phyloP scores from a whole-genome alignment of 2,888 invertebrate species.

The Meandrusa payeni region DNA sequence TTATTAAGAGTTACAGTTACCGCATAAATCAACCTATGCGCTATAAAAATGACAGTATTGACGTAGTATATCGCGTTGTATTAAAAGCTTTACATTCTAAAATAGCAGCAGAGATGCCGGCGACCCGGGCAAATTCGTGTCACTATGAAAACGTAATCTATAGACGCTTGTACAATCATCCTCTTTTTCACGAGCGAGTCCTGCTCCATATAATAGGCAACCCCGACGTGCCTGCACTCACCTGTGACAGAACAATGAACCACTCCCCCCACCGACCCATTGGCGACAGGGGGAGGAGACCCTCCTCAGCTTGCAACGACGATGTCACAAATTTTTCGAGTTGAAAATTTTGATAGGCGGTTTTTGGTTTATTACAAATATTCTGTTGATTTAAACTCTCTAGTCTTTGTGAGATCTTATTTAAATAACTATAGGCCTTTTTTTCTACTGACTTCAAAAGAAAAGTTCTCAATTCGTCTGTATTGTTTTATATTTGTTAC shows the following conservation, averaged over 20 bases:
- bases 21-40: too few species aligned
- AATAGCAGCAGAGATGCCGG: not conserved
- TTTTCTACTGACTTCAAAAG: too few species aligned
- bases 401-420: too few species aligned
- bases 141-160: slow-evolving; percentile 15
- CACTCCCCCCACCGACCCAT: slow-evolving; percentile 26
- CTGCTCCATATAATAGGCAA: slow-evolving; percentile 28
- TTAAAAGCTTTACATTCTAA: not conserved
- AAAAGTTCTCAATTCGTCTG: too few species aligned
- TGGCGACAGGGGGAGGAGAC: slow-evolving; percentile 6
- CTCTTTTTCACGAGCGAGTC: slow-evolving; percentile 22
- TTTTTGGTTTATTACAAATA: too few species aligned
- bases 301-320: slow-evolving; percentile 32
- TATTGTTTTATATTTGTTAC: too few species aligned
- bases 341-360: slow-evolving; percentile 37
- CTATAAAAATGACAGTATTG: too few species aligned
- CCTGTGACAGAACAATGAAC: slow-evolving; percentile 48
- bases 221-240: slow-evolving; percentile 46
- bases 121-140: slow-evolving; percentile 15
- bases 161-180: slow-evolving; percentile 14
- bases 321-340: slow-evolving; percentile 37
- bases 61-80: too few species aligned
- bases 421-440: too few species aligned
- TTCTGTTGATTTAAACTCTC: too few species aligned
- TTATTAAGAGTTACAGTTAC: too few species aligned